Percentiles rank a stretch among this genome's conserved stretches.
Conservation (phyloP, 2,113 vertebrate species). For the Sitta europaea region DNA sequence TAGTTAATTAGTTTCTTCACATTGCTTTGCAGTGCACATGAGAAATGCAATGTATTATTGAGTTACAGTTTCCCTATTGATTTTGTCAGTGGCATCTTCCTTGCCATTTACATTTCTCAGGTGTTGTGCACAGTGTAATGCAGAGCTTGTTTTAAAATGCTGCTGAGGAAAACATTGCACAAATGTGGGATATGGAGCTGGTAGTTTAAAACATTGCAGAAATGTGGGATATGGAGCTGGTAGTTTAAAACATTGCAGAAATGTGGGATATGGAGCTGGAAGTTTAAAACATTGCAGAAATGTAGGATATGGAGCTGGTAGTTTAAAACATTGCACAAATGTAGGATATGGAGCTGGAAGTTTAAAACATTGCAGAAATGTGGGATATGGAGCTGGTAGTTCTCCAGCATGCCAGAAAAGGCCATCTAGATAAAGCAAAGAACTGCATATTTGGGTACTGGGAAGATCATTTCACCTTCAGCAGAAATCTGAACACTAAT, state of each 20-base stretch:
- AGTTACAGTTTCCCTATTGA: neutral
- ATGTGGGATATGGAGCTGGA: neutral
- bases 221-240: neutral
- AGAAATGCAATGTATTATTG: neutral
- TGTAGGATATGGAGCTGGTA: neutral
- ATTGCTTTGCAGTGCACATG: neutral
- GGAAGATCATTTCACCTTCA: neutral
- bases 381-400: neutral
- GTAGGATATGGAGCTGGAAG: neutral
- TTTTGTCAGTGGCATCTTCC: neutral
- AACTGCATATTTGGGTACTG: neutral
- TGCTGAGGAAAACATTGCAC: neutral
- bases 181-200: neutral
- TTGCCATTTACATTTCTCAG: fast-evolving
- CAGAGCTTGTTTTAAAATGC: neutral
- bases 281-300: neutral
- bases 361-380: neutral
- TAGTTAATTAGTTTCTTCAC: neutral
- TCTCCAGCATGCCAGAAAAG: neutral
- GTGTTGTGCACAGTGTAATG: neutral
- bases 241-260: neutral
- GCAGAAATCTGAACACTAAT: neutral
- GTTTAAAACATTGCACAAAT: neutral
- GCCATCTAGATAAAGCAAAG: neutral
- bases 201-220: neutral